Percentiles rank a stretch among this genome's conserved stretches.
Evolutionary conservation across 2,113 vertebrate species (phyloP).

Genomic region (Oreocharis arfaki): DNA sequence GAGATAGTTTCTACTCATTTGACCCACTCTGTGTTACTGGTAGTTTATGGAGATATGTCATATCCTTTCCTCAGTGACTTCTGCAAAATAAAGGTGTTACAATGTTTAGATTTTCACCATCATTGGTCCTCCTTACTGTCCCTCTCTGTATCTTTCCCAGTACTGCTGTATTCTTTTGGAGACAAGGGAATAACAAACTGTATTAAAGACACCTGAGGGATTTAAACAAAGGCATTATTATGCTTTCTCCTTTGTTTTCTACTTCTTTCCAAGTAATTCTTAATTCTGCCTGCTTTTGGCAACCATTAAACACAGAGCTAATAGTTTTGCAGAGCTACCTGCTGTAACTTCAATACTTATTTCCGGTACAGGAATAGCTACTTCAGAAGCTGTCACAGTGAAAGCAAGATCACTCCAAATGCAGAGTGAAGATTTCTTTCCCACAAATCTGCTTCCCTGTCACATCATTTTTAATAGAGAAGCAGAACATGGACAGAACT

Average conservation of each 20-base stretch:
- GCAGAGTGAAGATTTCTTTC: constrained; percentile 4
- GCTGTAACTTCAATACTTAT: background rate
- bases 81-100: background rate
- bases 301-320: background rate
- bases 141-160: background rate
- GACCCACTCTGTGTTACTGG: background rate
- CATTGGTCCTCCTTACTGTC: background rate
- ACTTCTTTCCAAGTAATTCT: background rate
- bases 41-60: background rate
- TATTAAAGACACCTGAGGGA: background rate
- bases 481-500: constrained; percentile 21
- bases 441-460: background rate
- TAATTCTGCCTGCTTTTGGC: background rate
- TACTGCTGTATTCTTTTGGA: background rate
- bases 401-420: background rate
- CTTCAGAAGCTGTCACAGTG: background rate
- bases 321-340: background rate
- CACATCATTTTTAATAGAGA: constrained; percentile 30
- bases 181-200: background rate
- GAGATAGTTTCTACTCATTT: background rate
- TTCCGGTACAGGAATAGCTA: background rate
- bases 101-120: background rate
- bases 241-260: background rate
- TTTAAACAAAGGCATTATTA: background rate
- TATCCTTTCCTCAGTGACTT: background rate